Percentiles rank a stretch among this genome's conserved stretches.
Evolutionary conservation across 2,113 vertebrate species (phyloP).

Genomic region (Tenebrosternarchus preto): DNA sequence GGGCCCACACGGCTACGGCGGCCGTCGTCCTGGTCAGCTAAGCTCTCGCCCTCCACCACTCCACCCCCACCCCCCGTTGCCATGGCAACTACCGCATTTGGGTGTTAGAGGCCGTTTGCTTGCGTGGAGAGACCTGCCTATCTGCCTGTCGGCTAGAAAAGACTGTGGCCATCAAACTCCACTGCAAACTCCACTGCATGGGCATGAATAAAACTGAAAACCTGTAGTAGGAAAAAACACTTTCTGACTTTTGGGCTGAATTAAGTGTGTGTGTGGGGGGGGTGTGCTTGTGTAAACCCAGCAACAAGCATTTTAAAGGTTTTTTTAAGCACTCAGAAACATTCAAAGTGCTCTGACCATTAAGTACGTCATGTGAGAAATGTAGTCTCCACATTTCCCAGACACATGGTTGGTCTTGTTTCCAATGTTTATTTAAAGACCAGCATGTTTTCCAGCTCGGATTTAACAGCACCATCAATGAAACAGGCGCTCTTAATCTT

Average conservation of each 20-base stretch:
- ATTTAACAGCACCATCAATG: background rate
- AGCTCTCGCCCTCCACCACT: background rate
- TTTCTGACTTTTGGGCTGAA: background rate
- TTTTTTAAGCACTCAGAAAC: background rate
- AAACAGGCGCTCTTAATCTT: background rate
- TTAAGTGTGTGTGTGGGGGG: background rate
- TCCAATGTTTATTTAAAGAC: background rate
- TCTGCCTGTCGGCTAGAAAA: background rate
- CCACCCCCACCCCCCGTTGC: slow-evolving; percentile 5
- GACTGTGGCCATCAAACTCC: too few relatives aligned
- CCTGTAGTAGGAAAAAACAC: background rate
- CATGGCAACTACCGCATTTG: background rate
- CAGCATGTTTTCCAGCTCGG: slow-evolving; percentile 19
- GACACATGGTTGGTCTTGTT: too few relatives aligned
- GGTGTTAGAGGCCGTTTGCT: background rate
- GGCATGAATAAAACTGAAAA: background rate
- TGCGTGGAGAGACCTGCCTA: slow-evolving; percentile 17
- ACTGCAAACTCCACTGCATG: too few relatives aligned
- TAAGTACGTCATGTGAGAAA: background rate
- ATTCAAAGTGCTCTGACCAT: background rate
- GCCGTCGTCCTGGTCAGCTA: background rate
- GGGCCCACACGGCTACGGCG: background rate
- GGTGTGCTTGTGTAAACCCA: background rate
- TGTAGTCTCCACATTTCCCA: background rate
- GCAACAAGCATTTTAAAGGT: background rate